Conservation (phyloP, 2,888 invertebrate genomes). For the Acronicta leporina region DNA sequence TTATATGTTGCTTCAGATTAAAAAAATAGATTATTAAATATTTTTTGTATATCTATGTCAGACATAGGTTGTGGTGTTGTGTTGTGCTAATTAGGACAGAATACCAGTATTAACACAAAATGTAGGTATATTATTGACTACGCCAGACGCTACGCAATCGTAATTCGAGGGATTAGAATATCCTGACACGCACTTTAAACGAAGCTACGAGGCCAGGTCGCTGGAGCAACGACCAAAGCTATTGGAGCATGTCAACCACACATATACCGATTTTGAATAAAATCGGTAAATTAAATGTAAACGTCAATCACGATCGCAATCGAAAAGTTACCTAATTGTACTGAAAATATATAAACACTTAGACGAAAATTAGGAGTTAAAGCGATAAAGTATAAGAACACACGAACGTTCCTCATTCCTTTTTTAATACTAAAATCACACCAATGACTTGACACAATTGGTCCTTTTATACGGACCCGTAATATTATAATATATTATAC, state of each 20-base stretch:
- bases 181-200: conserved; percentile 35
- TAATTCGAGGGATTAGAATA: conserved; percentile 32
- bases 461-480: neutral
- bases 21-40: neutral
- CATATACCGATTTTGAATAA: conserved; percentile 12
- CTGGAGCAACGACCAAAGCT: conserved; percentile 28
- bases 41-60: neutral
- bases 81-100: neutral
- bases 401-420: conserved; percentile 23
- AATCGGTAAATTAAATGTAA: no score
- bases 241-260: conserved; percentile 31
- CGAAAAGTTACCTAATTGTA: conserved; percentile 15
- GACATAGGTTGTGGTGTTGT: neutral
- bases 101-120: no score
- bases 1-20: neutral
- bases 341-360: conserved; percentile 17
- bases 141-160: conserved; percentile 21
- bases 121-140: conserved; percentile 4
- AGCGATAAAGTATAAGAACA: conserved; percentile 10
- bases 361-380: conserved; percentile 12
- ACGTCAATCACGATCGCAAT: conserved; percentile 33
- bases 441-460: neutral
- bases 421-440: no score
- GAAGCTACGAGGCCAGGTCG: conserved; percentile 18
- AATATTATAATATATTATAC: neutral